These are phyloP conservation scores for Zosterops hypoxanthus DNA, from an alignment of 2,113 vertebrate species.

Conservation along the genomic window DNA sequence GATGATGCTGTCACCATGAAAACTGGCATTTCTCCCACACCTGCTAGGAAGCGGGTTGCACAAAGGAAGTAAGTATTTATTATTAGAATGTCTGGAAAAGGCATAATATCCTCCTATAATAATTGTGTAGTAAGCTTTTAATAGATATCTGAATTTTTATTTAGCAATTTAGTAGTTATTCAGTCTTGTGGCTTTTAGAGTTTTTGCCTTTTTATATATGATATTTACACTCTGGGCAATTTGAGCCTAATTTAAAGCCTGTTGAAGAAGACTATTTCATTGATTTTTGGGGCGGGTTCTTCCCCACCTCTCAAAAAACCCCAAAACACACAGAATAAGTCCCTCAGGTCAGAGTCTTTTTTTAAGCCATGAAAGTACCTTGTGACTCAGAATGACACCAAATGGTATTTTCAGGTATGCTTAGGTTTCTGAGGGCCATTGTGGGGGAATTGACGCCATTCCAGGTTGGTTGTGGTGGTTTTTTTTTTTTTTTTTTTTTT, in stretches of 20 bases:
- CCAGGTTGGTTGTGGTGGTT: too few species aligned
- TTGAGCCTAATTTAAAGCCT: neutral
- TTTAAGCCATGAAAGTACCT: neutral
- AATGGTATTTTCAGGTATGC: neutral
- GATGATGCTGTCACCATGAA: neutral
- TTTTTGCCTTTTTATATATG: neutral
- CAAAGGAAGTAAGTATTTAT: slow-evolving; percentile 7
- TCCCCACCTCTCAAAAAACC: neutral
- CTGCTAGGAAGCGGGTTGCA: slow-evolving; percentile 29
- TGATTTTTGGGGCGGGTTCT: neutral
- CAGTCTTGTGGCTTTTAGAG: neutral
- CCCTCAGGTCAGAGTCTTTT: neutral
- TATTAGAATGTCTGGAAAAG: slow-evolving; percentile 23
- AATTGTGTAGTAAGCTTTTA: neutral
- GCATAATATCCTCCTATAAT: neutral
- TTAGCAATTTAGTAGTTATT: neutral
- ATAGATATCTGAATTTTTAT: neutral
- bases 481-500: too few species aligned
- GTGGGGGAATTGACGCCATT: neutral
- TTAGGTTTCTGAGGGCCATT: neutral
- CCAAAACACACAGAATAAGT: neutral
- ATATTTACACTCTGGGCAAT: neutral
- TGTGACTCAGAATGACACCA: neutral
- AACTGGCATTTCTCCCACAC: neutral
- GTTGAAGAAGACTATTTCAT: neutral